Evolutionary conservation across 2,888 invertebrate genomes (phyloP).

Genomic region (Masnerella sp.): DNA sequence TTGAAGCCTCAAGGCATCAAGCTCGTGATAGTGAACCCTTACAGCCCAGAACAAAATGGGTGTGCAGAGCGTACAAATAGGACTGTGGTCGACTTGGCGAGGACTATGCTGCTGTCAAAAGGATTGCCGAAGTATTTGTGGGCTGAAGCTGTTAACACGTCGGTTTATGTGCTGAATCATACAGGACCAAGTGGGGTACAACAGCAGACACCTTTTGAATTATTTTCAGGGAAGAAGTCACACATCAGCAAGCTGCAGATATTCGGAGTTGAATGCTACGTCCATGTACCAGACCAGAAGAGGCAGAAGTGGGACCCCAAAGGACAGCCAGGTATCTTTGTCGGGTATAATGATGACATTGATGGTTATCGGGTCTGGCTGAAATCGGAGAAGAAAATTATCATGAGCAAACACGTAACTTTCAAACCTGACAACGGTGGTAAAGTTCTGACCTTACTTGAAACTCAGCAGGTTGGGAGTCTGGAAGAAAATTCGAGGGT

Average conservation of each 20-base stretch:
- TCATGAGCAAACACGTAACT: constrained; percentile 42
- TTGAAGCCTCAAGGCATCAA: constrained; percentile 13
- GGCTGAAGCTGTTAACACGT: constrained; percentile 49
- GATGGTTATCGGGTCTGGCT: constrained; percentile 42
- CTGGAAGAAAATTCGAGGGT: too few relatives aligned
- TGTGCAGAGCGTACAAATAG: constrained; percentile 44
- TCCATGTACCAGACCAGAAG: constrained; percentile 51
- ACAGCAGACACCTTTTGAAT: constrained; percentile 54
- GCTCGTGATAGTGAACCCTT: constrained; percentile 27
- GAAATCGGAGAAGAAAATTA: constrained; percentile 1
- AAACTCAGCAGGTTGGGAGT: too few relatives aligned
- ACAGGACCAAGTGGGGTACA: constrained; percentile 37
- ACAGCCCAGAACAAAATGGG: constrained; percentile 66
- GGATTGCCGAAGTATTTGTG: constrained; percentile 26
- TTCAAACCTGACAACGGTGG: constrained; percentile 21
- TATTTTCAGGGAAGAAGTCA: constrained; percentile 27
- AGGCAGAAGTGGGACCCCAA: constrained; percentile 59
- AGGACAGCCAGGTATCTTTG: constrained; percentile 61
- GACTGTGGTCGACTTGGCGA: constrained; percentile 37
- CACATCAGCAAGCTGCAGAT: constrained; percentile 42
- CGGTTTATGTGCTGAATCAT: constrained; percentile 50
- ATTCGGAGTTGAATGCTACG: constrained; percentile 29
- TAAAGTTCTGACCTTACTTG: too few relatives aligned
- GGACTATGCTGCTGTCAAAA: constrained; percentile 37
- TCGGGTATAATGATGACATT: constrained; percentile 38